phyloP scores from a whole-genome alignment of 2,888 invertebrate species.

The Aplocera efformata region DNA sequence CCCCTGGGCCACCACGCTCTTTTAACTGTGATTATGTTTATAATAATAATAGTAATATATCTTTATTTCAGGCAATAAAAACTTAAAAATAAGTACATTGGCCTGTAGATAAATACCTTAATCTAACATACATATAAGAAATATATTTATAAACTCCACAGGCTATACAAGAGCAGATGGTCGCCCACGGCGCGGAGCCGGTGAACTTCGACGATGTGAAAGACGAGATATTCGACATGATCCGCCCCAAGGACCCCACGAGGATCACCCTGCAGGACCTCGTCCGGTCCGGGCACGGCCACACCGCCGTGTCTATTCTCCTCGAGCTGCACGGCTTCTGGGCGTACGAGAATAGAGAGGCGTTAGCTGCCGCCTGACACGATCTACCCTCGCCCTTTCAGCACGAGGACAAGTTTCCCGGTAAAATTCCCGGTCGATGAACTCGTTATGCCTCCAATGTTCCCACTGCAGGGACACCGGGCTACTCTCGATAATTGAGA shows the following conservation, averaged over 20 bases:
- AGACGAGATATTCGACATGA: constrained; percentile 99
- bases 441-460: too few species aligned
- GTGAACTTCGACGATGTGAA: constrained; percentile 96
- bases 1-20: too few species aligned
- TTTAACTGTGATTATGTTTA: too few species aligned
- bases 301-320: constrained; percentile 95
- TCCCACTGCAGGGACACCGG: too few species aligned
- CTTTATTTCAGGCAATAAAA: too few species aligned
- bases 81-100: too few species aligned
- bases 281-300: constrained; percentile 92
- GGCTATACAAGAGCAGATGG: constrained; percentile 96
- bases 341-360: constrained; percentile 97
- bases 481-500: too few species aligned
- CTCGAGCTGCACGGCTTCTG: constrained; percentile 98
- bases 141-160: constrained; percentile 43
- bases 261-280: constrained; percentile 93
- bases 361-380: constrained; percentile 82
- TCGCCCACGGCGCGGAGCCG: constrained; percentile 91
- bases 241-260: constrained; percentile 90
- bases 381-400: not conserved
- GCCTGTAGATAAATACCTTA: too few species aligned
- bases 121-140: too few species aligned
- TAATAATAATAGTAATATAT: too few species aligned
- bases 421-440: too few species aligned
- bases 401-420: not conserved